phyloP scores from a whole-genome alignment of 2,797 vertebrate species.

The Poliocrania exsul region DNA sequence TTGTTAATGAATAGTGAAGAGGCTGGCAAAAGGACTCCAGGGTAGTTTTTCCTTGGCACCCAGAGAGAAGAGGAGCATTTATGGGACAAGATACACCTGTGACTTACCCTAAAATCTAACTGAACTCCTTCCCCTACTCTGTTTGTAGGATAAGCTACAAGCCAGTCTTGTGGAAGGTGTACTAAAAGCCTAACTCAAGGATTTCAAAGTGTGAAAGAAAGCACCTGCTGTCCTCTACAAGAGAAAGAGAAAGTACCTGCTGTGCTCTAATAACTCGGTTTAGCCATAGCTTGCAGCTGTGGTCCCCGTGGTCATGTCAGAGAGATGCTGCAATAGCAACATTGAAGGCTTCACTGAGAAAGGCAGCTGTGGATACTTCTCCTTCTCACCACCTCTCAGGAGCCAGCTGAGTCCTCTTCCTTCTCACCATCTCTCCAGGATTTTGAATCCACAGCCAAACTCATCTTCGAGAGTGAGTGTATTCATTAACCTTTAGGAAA shows the following conservation, averaged over 20 bases:
- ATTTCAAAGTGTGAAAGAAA: not conserved
- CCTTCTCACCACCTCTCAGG: not conserved
- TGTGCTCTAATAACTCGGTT: not conserved
- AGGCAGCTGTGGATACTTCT: not conserved
- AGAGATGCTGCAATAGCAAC: not conserved
- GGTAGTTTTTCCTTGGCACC: not conserved
- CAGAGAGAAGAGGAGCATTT: not conserved
- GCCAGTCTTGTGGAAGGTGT: not conserved
- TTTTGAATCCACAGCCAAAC: not conserved
- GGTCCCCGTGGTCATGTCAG: accelerated
- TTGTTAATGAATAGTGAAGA: not conserved
- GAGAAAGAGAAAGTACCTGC: not conserved
- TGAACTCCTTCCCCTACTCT: not conserved
- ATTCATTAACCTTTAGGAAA: conserved; percentile 43
- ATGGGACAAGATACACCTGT: accelerated
- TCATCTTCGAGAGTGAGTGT: not conserved
- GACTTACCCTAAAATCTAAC: not conserved
- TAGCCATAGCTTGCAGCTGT: accelerated
- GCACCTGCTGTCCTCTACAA: not conserved
- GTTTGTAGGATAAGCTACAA: not conserved
- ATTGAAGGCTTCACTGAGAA: not conserved
- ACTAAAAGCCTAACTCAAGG: not conserved
- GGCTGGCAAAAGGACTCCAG: not conserved
- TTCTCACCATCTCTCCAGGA: not conserved
- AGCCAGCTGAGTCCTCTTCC: not conserved